Evolutionary conservation across 2,888 invertebrate species (phyloP), one percentile per base, ranked within the genome.

Genomic region (Abrostola tripartita): DNA sequence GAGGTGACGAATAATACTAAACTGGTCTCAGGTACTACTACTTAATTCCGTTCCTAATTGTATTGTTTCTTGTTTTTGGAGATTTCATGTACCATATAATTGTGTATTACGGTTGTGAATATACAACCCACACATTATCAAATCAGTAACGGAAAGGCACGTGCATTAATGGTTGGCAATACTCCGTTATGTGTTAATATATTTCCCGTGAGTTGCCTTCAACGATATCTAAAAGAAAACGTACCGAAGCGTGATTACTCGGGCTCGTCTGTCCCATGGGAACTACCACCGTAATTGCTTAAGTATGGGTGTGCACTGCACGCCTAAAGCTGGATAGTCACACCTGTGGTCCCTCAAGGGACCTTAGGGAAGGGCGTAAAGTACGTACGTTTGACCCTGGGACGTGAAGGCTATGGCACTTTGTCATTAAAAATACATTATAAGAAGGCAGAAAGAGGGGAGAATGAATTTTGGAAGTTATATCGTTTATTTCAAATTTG

Each of bases 1-100:
- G 42, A 52, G 14, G 58, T 58, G 37, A 37, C 37, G 9, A 52
- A 37, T 36, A 51, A 58, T 52, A 42, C 49, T 10, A 58, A 42
- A 0, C 37, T 42, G 36, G 41, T 37, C 6, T 36, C 51, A 37
- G 51, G 58, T 58, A 42, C n/a, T 4, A 24, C 24, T 38, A 7
- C 10, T 38, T 4, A 6, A 11, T 44, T 38, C 12, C 8, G 42
- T 42, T 42, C 12, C 6, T 12, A 42, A n/a, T 12, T 12, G n/a
- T 5, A 41, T 9, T 9, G n/a, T 7, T 10, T 42, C 12, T n/a
- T 42, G 7, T 42, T 42, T 44, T 24, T 24, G 24, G 24, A 24
- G 24, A 24, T 24, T 1, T 24, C 24, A 24, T 24, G 4, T 24
- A 24, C 24, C 24, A 24, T 24, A 24, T 24, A 4, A 4, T 24